Base-by-base conservation (phyloP, 2,797 vertebrate genomes). In the Protonibea diacanthus region DNA sequence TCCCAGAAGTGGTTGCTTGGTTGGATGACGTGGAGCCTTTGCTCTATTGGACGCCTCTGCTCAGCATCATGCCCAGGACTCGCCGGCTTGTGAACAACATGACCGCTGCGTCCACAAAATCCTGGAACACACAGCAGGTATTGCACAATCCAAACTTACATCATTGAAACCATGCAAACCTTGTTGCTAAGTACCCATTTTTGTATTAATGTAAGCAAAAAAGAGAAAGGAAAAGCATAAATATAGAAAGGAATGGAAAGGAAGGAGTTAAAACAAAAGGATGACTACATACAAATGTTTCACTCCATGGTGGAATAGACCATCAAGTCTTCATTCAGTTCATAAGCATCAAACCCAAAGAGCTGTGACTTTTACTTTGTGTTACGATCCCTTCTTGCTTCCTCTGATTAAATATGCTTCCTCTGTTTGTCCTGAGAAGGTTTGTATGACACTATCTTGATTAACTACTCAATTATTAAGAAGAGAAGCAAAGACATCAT, bases 121-220 rank as follows among this genome's bases (percentile, higher is more conserved):
- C 75, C 58, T 96, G 94, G 94, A 95, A 94, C 84, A 95, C 94
- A 20, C 95, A 96, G 78, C 96, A 96, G 95, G 96, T 96, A 71
- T 9, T 13, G 3, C 40, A 25, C n/a, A 71, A 10, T 25, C 5
- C 47, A 2, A 38, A 33, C 18, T 23, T 18, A 38, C 55, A n/a
- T 3, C 0, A 3, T 21, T 11, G 4, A 10, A 13, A 1, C 6
- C 5, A 5, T 12, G 18, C 7, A 59, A 33, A 42, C 7, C 8
- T 33, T 25, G 0, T 44, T 55, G 7, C 21, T 57, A 25, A 2
- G 33, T 57, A 38, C 4, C 18, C 56, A 40, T 44, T 8, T 27
- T 21, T 18, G 18, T 23, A 53, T 18, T 20, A 7, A 53, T 27
- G 6, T 49, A 10, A 71, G 6, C 15, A 33, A 1, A 18, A 25